These are phyloP conservation scores for Malthinus flaveolus DNA, from an alignment of 2,888 invertebrate species.

Conservation along the genomic window DNA sequence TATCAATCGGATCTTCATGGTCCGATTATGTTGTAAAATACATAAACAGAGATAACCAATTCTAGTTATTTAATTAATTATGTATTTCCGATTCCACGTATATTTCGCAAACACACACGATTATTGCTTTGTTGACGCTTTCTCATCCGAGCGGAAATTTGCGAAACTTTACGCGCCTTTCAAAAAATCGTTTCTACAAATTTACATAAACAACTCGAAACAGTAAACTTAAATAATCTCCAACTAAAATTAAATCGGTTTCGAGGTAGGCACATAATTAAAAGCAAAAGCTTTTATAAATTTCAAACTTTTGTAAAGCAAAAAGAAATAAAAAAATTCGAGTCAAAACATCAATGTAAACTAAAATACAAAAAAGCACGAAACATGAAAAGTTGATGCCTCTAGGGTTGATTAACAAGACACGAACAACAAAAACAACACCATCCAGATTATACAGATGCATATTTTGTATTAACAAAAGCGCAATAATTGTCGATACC, in stretches of 20 bases:
- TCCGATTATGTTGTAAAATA: slow-evolving; percentile 15
- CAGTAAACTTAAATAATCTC: too few relatives aligned
- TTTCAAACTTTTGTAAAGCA: not conserved
- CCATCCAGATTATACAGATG: not conserved
- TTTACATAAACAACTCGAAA: too few relatives aligned
- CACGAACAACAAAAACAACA: not conserved
- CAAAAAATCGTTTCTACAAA: too few relatives aligned
- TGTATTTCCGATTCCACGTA: slow-evolving; percentile 16
- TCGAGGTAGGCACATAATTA: too few relatives aligned
- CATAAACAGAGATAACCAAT: slow-evolving; percentile 6
- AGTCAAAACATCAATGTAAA: slow-evolving; percentile 1
- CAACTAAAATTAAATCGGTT: too few relatives aligned
- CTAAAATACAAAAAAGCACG: not conserved
- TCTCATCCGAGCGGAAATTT: too few relatives aligned
- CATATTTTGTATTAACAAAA: not conserved
- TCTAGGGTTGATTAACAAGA: not conserved
- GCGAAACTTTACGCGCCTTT: too few relatives aligned
- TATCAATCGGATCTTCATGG: slow-evolving; percentile 22
- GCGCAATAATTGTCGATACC: not conserved
- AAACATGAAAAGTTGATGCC: slow-evolving; percentile 1
- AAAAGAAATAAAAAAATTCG: not conserved
- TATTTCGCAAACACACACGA: slow-evolving; percentile 1
- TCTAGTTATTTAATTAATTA: slow-evolving; percentile 19
- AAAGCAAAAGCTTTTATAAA: not conserved
- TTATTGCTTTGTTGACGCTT: not conserved